A percentile compares a stretch with the other conserved stretches of the same genome.
These are phyloP conservation scores for Jacana jacana DNA, from an alignment of 2,113 vertebrate species.

Conservation along the genomic window DNA sequence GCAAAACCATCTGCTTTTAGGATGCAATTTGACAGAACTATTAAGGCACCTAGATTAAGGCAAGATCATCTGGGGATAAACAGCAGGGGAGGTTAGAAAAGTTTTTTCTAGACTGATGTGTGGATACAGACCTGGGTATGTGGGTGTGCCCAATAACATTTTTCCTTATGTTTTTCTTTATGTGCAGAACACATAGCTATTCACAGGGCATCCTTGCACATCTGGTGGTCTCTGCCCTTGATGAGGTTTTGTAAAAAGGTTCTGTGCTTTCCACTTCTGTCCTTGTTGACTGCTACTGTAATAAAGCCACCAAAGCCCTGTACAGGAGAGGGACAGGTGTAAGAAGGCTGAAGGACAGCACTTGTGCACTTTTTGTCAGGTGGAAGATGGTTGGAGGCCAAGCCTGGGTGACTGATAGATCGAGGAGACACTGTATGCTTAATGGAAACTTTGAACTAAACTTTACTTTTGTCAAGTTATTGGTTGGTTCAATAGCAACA, in stretches of 20 bases:
- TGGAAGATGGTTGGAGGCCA: not conserved
- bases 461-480: conserved; percentile 50
- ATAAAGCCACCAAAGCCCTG: not conserved
- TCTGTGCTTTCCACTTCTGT: not conserved
- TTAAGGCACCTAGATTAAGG: not conserved
- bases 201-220: not conserved
- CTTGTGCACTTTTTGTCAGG: not conserved
- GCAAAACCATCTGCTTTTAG: not conserved
- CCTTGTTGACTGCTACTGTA: not conserved
- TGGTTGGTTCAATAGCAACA: conserved; percentile 52
- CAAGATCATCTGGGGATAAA: not conserved
- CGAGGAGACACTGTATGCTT: not conserved
- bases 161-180: not conserved
- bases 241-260: not conserved
- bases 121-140: not conserved
- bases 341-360: not conserved
- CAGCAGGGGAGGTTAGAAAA: not conserved
- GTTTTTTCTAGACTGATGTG: not conserved
- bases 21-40: not conserved
- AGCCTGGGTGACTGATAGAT: not conserved
- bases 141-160: not conserved
- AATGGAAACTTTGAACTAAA: conserved; percentile 41
- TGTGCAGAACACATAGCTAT: not conserved
- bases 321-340: not conserved
- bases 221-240: not conserved